Conservation (phyloP, 2,888 invertebrate genomes). For the Conomelus anceps region DNA sequence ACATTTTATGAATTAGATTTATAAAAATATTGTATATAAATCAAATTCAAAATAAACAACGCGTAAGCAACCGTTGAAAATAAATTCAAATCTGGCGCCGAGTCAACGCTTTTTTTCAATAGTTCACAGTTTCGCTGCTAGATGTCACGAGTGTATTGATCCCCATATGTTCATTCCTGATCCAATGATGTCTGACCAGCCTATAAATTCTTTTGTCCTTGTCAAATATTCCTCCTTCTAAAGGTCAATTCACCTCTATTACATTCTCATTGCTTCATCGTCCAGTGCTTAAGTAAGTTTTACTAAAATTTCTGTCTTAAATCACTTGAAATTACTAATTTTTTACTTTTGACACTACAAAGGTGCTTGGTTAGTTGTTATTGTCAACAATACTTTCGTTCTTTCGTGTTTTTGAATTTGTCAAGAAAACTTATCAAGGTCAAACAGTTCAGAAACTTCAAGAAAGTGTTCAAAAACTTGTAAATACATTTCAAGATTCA, state of each 20-base stretch:
- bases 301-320: neutral
- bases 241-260: neutral
- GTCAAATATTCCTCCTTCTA: neutral
- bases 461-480: neutral
- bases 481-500: too few species aligned
- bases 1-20: too few species aligned
- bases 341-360: neutral
- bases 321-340: neutral
- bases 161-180: neutral
- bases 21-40: too few species aligned
- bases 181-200: neutral
- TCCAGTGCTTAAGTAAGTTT: neutral
- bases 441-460: neutral
- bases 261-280: neutral
- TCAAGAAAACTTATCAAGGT: neutral
- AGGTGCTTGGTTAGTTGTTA: neutral
- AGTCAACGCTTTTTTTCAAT: neutral
- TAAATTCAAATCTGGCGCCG: neutral
- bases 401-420: neutral
- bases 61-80: neutral
- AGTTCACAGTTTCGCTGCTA: neutral
- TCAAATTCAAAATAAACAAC: too few species aligned
- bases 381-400: neutral
- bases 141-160: neutral
- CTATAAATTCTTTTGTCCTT: neutral